A percentile compares a stretch with the other conserved stretches of the same genome.
Evolutionary conservation across 2,797 vertebrate genomes (phyloP).

Genomic region (Sebastes ruberrimus): DNA sequence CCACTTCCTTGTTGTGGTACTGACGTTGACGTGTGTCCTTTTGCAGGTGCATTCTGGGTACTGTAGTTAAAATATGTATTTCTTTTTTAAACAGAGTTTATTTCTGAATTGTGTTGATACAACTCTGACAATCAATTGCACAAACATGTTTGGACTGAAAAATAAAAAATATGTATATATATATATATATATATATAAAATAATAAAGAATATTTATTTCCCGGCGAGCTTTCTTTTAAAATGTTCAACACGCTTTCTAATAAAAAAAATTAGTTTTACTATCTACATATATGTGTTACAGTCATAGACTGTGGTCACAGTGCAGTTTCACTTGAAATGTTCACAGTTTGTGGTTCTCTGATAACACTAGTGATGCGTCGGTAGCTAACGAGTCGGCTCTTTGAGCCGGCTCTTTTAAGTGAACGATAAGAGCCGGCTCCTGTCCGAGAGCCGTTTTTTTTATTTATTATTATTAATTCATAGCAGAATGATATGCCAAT

Average conservation of each 20-base stretch:
- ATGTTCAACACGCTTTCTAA: not conserved
- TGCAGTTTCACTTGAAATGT: not conserved
- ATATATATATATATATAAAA: too few relatives aligned
- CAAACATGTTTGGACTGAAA: too few relatives aligned
- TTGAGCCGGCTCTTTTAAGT: too few relatives aligned
- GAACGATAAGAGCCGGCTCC: too few relatives aligned
- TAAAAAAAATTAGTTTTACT: rapidly evolving
- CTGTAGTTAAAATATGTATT: constrained; percentile 56
- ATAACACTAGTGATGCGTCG: not conserved
- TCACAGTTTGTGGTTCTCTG: not conserved
- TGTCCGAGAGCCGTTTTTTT: too few relatives aligned
- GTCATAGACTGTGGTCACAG: not conserved
- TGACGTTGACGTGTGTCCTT: constrained; percentile 28
- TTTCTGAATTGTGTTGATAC: too few relatives aligned
- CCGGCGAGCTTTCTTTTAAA: not conserved
- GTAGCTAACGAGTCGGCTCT: rapidly evolving
- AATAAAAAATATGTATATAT: too few relatives aligned
- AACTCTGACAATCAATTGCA: too few relatives aligned
- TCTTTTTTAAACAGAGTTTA: too few relatives aligned
- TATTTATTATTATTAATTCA: too few relatives aligned
- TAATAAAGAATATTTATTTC: not conserved
- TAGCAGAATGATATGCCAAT: too few relatives aligned
- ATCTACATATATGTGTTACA: not conserved
- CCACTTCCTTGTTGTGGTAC: constrained; percentile 78
- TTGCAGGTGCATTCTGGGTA: constrained; percentile 64